Evolutionary conservation across 2,797 vertebrate species (phyloP), one percentile per base, ranked within the genome.

Genomic region (Chromis chromis): DNA sequence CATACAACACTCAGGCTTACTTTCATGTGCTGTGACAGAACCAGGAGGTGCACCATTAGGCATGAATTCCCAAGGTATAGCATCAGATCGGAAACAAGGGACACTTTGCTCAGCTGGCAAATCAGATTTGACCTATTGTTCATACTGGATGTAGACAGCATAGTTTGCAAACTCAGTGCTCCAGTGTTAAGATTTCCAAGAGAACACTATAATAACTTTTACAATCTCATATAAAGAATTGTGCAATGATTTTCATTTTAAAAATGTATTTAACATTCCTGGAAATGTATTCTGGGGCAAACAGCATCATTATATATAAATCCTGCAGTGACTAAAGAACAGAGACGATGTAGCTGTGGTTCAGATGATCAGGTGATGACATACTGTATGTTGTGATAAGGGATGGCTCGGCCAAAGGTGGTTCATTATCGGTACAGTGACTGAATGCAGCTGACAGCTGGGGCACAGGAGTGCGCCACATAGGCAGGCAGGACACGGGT

Each of bases 371-470:
- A 10, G 8, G 8, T 48, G 19, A 76, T 25, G 61, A 73, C 19
- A 60, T 59, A 55, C 40, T 63, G 57, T 36, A 78, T 53, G 55
- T 31, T 62, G 65, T 49, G 53, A 61, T 64, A 70, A 68, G 56
- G 39, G 33, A 65, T 65, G 73, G 44, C 72, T 64, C 75, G 67
- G 87, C 84, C 67, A 88, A 92, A 88, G 82, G 83, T 89, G 86
- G 81, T 88, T 83, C 65, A 87, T 90, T 89, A 84, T 86, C 70
- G 82, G 55, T 84, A 72, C 81, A 81, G 77, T 89, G 89, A 88
- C 86, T 91, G 93, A 94, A 84, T 83, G 81, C 83, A 93, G 86
- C 84, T 94, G 94, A 94, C 94, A 94, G 92, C 87, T 81, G 77
- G 87, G 86, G 82, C 88, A 85, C 56, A 17, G 81, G 88, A 88